Base-by-base conservation (phyloP, 2,797 vertebrate genomes). In the Otolemur crassicaudatus region DNA sequence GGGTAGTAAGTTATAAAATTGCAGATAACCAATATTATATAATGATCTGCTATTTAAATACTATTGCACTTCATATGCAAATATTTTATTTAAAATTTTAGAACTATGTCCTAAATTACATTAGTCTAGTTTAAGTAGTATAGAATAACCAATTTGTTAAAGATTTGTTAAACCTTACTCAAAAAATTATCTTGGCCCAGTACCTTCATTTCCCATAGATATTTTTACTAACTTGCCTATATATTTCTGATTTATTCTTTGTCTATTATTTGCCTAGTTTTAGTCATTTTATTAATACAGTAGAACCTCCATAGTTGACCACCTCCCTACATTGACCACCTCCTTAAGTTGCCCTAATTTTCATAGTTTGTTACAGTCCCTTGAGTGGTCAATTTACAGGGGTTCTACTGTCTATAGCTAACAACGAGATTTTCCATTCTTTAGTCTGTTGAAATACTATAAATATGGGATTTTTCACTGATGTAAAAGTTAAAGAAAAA, bases 41-140 rank as follows among this genome's bases (percentile, higher is more conserved):
- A 80, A 92, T 69, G 61, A n/a, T n/a, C 58, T 61, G 31, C 70
- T 96, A 76, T 80, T 73, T 72, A 90, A 94, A 82, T 63, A 75
- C 53, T 56, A 63, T 1, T 76, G 9, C 16, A 90, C 63, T 82
- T 37, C 31, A 31, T 72, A 63, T 46, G 3, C 56, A 17, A 77
- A 23, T 72, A 40, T 49, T 60, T 90, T 90, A 93, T 83, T 77
- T 67, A 60, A 49, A n/a, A 90, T 53, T 89, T 92, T 90, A 65
- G 25, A 34, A 46, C 22, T 53, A 56, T 56, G 40, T 79, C 12
- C 73, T 53, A 85, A 67, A 83, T 72, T 34, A 72, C 49, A 82
- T 40, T n/a, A 23, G 5, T 12, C 13, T 56, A 40, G 8, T 90
- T 90, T 67, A 61, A 96, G 40, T 61, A 67, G 34, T n/a, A 82